Evolutionary conservation across 2,888 invertebrate genomes (phyloP).

Genomic region (Xestia sexstrigata): DNA sequence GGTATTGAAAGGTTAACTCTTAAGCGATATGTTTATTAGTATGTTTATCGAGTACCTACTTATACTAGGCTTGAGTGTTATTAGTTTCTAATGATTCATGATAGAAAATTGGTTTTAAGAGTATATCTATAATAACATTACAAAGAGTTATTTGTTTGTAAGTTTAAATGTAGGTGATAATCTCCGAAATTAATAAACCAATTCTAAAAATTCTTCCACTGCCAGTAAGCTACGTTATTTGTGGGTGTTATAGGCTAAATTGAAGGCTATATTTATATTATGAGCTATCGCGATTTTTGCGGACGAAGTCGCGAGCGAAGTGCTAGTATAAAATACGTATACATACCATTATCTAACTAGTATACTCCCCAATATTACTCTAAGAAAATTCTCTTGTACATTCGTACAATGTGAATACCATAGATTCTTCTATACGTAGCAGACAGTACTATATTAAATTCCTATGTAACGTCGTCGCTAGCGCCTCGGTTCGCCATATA

Average conservation of each 20-base stretch:
- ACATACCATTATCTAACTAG: background rate
- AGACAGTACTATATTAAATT: conserved; percentile 53
- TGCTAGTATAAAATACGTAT: background rate
- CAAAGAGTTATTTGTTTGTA: too few relatives aligned
- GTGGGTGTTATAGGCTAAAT: too few relatives aligned
- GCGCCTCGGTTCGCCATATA: conserved; percentile 20
- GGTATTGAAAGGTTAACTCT: conserved; percentile 9
- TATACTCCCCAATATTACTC: conserved; percentile 10
- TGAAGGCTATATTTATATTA: too few relatives aligned
- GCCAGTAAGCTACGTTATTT: too few relatives aligned
- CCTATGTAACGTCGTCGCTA: conserved; percentile 25
- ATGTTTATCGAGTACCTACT: background rate
- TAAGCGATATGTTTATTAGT: background rate
- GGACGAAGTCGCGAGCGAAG: too few relatives aligned
- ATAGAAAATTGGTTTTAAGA: background rate
- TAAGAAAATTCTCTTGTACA: conserved; percentile 37
- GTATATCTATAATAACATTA: too few relatives aligned
- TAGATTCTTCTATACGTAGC: conserved; percentile 22
- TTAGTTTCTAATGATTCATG: background rate
- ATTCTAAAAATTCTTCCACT: too few relatives aligned
- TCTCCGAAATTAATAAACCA: too few relatives aligned
- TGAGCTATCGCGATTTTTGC: too few relatives aligned
- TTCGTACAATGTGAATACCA: conserved; percentile 38
- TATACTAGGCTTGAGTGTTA: background rate
- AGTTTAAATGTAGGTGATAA: too few relatives aligned